Base-by-base conservation (phyloP, 2,888 invertebrate genomes). In the Ennomos fuscantarius region DNA sequence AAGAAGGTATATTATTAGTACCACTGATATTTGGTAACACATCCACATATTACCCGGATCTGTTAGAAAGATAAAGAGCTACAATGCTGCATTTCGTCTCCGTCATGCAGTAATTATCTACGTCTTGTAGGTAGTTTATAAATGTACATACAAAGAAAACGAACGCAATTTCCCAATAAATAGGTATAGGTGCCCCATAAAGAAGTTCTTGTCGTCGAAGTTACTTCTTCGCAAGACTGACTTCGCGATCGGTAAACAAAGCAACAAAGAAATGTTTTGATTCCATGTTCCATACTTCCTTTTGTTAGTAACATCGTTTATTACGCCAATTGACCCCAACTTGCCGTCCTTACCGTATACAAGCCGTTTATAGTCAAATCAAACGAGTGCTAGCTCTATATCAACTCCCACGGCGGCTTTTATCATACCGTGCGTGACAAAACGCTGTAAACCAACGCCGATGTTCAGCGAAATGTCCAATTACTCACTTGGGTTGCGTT, bases 401-500 rank as follows among this genome's bases (percentile, higher is more conserved):
- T 52, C 52, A 52, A 47, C 48, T 52, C 41, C 55, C 48, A 52
- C 62, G 64, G 44, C 57, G 54, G 58, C 61, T 58, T 55, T 69
- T 64, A 60, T 61, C 62, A 67, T 63, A 55, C 46, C 49, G 63
- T 65, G 68, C 74, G 72, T 74, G 74, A 69, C 68, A 55, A 36
- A 66, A 63, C 60, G 66, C 65, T 66, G 69, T 74, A 68, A 72
- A 68, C 63, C 66, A 67, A 69, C 68, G 71, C 67, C 68, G 65
- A 67, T 63, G 66, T 70, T 71, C 66, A 66, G 49, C 56, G 66
- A 66, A 67, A 69, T 55, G 66, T 69, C 65, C 72, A 74, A 76
- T 77, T 73, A 76, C 66, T 72, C 70, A 68, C 65, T 72, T 65
- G 67, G 52, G 35, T 41, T 58, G 62, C 48, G 60, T 61, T 65